Evolutionary conservation across 2,113 vertebrate genomes (phyloP), one percentile per base, ranked within the genome.

Genomic region (Lophotis ruficrista): DNA sequence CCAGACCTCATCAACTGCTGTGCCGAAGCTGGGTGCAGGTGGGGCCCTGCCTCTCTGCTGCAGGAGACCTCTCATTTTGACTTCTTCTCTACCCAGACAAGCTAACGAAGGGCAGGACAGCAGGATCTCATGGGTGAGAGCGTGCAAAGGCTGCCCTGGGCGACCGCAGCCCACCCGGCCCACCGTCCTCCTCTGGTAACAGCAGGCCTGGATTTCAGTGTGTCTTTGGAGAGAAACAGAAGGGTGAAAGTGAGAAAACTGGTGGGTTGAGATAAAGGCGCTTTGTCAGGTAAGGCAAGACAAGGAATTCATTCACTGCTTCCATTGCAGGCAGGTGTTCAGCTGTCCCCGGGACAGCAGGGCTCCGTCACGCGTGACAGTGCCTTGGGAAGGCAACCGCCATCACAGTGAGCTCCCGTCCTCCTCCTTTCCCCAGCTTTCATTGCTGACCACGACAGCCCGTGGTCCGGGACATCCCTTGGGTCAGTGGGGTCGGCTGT

Each of bases 1-100:
- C 22, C 0, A 1, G n/a, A 38, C 41, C 30, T 64, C 30, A 7
- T 33, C 27, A 37, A 2, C 31, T 18, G 24, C 22, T 1, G 0
- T 23, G 4, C 27, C 17, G 41, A n/a, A 56, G 47, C 10, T 48
- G 24, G 38, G 48, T 1, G 2, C 9, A 45, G 54, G 21, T 0
- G 3, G 50, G 33, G 47, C 33, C 38, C 37, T 69, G 37, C 43
- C 31, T 51, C 8, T 21, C 35, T 41, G n/a, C 57, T 47, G 23
- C 48, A 62, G 65, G 75, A 71, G 18, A 38, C 47, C 41, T 62
- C 47, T 70, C 0, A 2, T 28, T 61, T 53, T 31, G 56, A 14
- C n/a, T 27, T 53, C 53, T 69, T n/a, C 31, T 69, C 37, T 69
- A 31, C 73, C 27, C 37, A 33, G 30, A 43, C 47, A 27, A 28